phyloP scores from a whole-genome alignment of 2,888 invertebrate species.

The Leptinotarsa peninsularis region DNA sequence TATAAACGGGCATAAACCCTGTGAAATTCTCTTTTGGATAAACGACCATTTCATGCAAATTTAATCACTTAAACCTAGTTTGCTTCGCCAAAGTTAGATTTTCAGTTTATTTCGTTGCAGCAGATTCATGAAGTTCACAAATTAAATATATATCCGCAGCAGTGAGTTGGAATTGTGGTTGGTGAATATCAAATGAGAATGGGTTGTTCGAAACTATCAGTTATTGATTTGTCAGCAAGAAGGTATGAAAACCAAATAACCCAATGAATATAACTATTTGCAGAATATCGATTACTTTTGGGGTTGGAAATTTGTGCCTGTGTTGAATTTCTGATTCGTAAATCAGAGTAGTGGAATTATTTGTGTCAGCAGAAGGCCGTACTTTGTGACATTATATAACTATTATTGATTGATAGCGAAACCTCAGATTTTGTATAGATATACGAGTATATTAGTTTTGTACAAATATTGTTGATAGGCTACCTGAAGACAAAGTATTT shows the following conservation, averaged over 20 bases:
- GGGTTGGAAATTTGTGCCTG: not conserved
- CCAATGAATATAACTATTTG: too few species aligned
- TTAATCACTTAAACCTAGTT: slow-evolving; percentile 54
- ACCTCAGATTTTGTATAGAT: too few species aligned
- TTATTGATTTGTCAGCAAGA: not conserved
- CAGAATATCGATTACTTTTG: not conserved
- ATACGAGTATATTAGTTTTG: too few species aligned
- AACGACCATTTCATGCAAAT: slow-evolving; percentile 57
- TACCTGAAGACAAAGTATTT: too few species aligned
- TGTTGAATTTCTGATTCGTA: too few species aligned
- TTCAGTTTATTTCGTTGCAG: slow-evolving; percentile 38
- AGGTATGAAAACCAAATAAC: too few species aligned
- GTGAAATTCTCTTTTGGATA: slow-evolving; percentile 53
- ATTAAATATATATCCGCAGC: slow-evolving; percentile 15
- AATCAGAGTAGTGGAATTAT: too few species aligned
- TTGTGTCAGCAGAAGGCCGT: too few species aligned
- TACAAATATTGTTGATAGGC: too few species aligned
- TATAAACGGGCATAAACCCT: slow-evolving; percentile 52
- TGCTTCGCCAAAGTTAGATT: slow-evolving; percentile 49
- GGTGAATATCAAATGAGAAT: not conserved
- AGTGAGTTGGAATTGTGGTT: not conserved
- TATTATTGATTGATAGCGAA: too few species aligned
- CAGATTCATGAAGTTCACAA: slow-evolving; percentile 27
- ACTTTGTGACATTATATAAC: too few species aligned
- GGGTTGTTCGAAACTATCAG: not conserved